Percentiles rank a stretch among this genome's conserved stretches.
These are phyloP conservation scores for Aspiorhynchus laticeps DNA, from an alignment of 2,113 vertebrate genomes.

Conservation along the genomic window DNA sequence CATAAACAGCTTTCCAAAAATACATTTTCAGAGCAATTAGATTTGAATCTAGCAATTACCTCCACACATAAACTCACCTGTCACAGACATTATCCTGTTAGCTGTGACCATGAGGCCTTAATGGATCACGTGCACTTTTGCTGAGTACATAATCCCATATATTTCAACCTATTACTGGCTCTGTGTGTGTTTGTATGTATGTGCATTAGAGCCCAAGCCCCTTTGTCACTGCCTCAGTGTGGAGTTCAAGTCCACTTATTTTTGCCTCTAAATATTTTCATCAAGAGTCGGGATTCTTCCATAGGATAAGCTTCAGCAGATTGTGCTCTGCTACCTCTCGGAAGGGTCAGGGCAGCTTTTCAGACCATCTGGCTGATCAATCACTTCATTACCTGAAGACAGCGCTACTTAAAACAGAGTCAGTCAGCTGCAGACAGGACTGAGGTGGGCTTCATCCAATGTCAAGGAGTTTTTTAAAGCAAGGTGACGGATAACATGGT, in stretches of 20 bases:
- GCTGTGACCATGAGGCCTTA: constrained; percentile 13
- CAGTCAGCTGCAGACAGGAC: not conserved
- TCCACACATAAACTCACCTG: constrained; percentile 10
- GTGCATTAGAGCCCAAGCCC: not conserved
- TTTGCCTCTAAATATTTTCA: not conserved
- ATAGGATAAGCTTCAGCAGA: constrained; percentile 32
- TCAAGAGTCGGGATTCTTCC: not conserved
- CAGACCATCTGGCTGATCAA: constrained; percentile 50
- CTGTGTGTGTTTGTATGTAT: not conserved
- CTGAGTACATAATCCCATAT: constrained; percentile 41
- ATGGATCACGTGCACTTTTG: not conserved
- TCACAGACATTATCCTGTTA: constrained; percentile 44
- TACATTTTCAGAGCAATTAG: not conserved
- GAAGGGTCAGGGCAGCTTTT: constrained; percentile 43
- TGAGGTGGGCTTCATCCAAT: not conserved
- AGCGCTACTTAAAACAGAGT: not conserved
- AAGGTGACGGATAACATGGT: not conserved
- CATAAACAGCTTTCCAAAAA: not conserved
- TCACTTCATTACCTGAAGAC: constrained; percentile 44
- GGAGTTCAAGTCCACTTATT: not conserved
- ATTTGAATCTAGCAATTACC: not conserved
- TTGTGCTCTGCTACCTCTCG: not conserved
- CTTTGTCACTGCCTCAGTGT: not conserved
- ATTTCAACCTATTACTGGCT: not conserved
- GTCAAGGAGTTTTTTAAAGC: not conserved